Evolutionary conservation across 2,797 vertebrate species (phyloP).

Genomic region (Notamacropus eugenii): DNA sequence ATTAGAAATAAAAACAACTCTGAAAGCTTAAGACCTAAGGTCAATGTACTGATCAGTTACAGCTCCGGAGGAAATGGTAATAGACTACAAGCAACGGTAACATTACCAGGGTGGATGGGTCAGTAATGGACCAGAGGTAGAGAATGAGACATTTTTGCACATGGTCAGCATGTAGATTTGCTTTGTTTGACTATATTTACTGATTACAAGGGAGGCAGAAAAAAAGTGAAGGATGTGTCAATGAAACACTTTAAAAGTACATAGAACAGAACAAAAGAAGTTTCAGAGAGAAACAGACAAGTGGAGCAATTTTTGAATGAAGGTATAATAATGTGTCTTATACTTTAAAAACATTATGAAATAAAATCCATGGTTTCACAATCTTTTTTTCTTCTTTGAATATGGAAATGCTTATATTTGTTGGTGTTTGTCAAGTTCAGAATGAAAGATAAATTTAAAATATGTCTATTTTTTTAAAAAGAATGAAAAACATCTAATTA

Average conservation of each 20-base stretch:
- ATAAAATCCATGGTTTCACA: too few species aligned
- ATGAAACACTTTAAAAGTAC: too few species aligned
- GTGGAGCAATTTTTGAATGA: too few species aligned
- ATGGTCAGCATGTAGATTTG: not conserved
- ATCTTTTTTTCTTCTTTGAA: not conserved
- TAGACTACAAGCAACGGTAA: not conserved
- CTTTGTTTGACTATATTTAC: not conserved
- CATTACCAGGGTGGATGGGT: not conserved
- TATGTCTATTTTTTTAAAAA: not conserved
- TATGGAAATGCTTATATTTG: not conserved
- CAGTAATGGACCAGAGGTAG: not conserved
- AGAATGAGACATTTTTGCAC: not conserved
- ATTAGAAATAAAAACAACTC: not conserved
- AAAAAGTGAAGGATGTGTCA: too few species aligned
- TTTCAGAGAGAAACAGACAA: too few species aligned
- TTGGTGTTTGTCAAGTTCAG: not conserved
- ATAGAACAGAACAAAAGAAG: too few species aligned
- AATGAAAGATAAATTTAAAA: not conserved
- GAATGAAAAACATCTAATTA: not conserved
- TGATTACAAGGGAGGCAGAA: too few species aligned
- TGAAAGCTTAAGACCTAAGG: not conserved
- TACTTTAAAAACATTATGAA: too few species aligned
- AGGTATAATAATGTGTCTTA: too few species aligned
- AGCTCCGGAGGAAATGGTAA: not conserved
- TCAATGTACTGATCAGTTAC: not conserved